phyloP scores from a whole-genome alignment of 2,797 vertebrate genomes.

The Sebastes cheni region DNA sequence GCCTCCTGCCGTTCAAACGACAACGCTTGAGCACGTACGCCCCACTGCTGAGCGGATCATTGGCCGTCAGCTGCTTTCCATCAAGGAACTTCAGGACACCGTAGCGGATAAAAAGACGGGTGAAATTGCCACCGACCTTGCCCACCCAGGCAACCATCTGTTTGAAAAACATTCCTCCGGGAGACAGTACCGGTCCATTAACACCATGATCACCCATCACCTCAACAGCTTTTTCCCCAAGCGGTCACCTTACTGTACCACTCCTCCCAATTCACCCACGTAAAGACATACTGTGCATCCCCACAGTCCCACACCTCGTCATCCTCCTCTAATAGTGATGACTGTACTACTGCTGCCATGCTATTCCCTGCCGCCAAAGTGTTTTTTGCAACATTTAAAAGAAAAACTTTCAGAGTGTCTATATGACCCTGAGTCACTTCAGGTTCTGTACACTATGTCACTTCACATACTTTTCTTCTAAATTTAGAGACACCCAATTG shows the following conservation, averaged over 20 bases:
- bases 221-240: constrained; percentile 50
- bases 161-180: constrained; percentile 63
- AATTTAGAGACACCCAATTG: background rate
- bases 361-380: background rate
- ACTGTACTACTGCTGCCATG: constrained; percentile 19
- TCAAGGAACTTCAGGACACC: constrained; percentile 60
- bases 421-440: background rate
- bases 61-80: constrained; percentile 58
- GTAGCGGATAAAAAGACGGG: constrained; percentile 35
- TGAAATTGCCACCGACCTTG: constrained; percentile 58
- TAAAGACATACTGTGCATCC: constrained; percentile 24
- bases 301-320: constrained; percentile 6
- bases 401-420: background rate
- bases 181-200: constrained; percentile 67
- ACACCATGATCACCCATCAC: constrained; percentile 65
- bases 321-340: constrained; percentile 31
- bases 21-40: constrained; percentile 28
- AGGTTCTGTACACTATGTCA: background rate
- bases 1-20: constrained; percentile 48
- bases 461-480: background rate
- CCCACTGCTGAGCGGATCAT: constrained; percentile 58
- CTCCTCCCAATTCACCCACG: constrained; percentile 25
- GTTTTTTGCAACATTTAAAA: constrained; percentile 3
- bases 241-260: constrained; percentile 48
- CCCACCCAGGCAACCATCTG: constrained; percentile 61